phyloP scores from a whole-genome alignment of 2,113 vertebrate genomes.

The Bucco capensis region DNA sequence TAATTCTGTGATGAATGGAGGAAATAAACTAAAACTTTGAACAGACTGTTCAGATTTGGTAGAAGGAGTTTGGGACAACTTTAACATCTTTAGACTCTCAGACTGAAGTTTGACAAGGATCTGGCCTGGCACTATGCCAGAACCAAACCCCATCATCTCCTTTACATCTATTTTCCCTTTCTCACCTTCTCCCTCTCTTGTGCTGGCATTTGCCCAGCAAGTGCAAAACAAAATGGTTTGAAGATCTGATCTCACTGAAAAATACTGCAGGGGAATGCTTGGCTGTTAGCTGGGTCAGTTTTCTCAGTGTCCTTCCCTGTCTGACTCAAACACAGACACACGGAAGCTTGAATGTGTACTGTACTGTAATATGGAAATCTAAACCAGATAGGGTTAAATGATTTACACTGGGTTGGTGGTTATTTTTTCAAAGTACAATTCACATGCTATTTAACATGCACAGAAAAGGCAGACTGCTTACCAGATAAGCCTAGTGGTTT shows the following conservation, averaged over 20 bases:
- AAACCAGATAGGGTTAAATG: not conserved
- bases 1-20: no score
- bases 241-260: not conserved
- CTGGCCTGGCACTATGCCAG: not conserved
- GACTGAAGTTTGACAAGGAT: not conserved
- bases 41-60: not conserved
- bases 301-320: not conserved
- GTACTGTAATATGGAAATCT: not conserved
- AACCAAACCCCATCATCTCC: not conserved
- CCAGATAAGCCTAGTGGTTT: not conserved
- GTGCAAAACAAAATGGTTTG: not conserved
- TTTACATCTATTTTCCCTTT: not conserved
- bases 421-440: not conserved
- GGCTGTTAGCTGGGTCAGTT: not conserved
- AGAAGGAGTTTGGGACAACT: not conserved
- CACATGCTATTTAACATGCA: not conserved
- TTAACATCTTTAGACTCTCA: not conserved
- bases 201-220: not conserved
- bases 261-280: fast-evolving
- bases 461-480: not conserved
- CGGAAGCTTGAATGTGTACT: fast-evolving
- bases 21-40: not conserved
- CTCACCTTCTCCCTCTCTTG: not conserved
- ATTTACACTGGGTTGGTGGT: no score
- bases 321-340: fast-evolving